These are phyloP conservation scores for Etheostoma nigrum DNA, from an alignment of 2,797 vertebrate species.

Conservation along the genomic window DNA sequence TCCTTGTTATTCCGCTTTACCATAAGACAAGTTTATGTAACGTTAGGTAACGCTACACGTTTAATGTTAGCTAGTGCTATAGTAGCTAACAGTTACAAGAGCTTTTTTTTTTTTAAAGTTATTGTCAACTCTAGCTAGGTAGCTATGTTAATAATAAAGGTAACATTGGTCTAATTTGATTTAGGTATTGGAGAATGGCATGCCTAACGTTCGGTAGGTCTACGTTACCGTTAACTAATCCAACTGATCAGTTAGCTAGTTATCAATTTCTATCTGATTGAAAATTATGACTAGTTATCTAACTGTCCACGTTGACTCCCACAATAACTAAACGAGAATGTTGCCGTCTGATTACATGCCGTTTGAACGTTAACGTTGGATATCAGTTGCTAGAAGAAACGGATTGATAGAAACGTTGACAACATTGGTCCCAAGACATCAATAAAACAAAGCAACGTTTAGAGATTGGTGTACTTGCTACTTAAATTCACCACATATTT, in stretches of 20 bases:
- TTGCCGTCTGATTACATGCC: neutral
- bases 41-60: too few relatives aligned
- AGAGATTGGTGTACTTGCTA: neutral
- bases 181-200: too few relatives aligned
- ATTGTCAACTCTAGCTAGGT: neutral
- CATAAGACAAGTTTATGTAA: neutral
- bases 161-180: too few relatives aligned
- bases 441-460: conserved; percentile 2
- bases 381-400: neutral
- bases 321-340: too few relatives aligned
- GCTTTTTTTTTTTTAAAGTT: neutral
- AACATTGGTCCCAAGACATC: neutral
- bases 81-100: neutral
- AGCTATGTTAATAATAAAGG: too few relatives aligned
- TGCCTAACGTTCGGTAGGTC: neutral
- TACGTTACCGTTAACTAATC: neutral
- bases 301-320: neutral
- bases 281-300: neutral
- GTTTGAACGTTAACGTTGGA: neutral
- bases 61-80: neutral
- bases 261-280: too few relatives aligned
- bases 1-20: neutral
- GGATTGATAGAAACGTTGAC: neutral
- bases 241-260: neutral
- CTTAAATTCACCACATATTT: neutral